A percentile compares a stretch with the other conserved stretches of the same genome.
Evolutionary conservation across 2,797 vertebrate species (phyloP).

Genomic region (Labroides dimidiatus): DNA sequence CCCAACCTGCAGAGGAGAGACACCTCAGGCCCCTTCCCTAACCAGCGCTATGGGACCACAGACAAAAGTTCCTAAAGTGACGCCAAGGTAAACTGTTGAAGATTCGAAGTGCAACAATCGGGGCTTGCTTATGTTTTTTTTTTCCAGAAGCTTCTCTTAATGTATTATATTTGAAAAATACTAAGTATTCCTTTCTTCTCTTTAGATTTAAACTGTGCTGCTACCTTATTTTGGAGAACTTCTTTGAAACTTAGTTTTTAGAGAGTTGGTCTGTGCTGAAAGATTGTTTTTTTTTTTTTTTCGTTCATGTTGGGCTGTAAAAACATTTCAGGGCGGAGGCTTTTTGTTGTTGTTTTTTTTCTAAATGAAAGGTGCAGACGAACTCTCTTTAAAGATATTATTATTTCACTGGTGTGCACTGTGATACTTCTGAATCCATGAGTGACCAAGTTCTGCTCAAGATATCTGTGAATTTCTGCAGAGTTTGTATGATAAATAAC

Average conservation of each 20-base stretch:
- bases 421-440: constrained; percentile 20
- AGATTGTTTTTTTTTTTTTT: constrained; percentile 21
- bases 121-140: neutral
- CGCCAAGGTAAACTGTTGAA: constrained; percentile 64
- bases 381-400: constrained; percentile 24
- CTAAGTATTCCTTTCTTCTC: constrained; percentile 1
- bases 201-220: constrained; percentile 60
- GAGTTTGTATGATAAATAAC: constrained; percentile 17
- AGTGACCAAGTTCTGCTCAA: constrained; percentile 48
- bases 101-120: neutral
- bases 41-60: constrained; percentile 83
- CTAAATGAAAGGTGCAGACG: constrained; percentile 27
- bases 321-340: constrained; percentile 45
- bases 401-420: constrained; percentile 47
- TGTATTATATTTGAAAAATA: neutral
- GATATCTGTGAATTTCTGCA: constrained; percentile 21
- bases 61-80: constrained; percentile 89
- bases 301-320: constrained; percentile 27
- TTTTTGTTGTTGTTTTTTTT: constrained; percentile 21
- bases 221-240: constrained; percentile 65
- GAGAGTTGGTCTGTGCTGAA: constrained; percentile 81
- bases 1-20: constrained; percentile 86
- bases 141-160: constrained; percentile 5
- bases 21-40: constrained; percentile 80
- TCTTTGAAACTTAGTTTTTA: constrained; percentile 47